Conservation (phyloP, 2,888 invertebrate genomes). For the Maniola hyperantus region DNA sequence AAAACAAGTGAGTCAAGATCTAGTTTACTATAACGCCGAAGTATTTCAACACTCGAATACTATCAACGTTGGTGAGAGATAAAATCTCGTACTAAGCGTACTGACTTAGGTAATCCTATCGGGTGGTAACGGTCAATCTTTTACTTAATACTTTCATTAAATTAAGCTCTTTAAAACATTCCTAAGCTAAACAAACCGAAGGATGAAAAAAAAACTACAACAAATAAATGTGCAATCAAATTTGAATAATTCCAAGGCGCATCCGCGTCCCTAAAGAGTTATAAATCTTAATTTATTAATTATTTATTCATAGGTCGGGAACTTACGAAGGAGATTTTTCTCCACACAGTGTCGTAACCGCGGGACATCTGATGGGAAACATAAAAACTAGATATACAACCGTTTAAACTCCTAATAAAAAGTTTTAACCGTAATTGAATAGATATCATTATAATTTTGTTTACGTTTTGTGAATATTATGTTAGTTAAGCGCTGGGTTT, state of each 20-base stretch:
- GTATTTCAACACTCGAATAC: too few species aligned
- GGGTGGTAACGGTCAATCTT: not conserved
- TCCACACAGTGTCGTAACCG: conserved; percentile 43
- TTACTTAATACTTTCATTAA: not conserved
- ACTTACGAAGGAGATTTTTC: conserved; percentile 27
- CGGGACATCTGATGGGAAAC: conserved; percentile 48
- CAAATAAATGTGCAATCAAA: conserved; percentile 38
- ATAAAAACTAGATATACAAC: conserved; percentile 46
- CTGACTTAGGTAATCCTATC: too few species aligned
- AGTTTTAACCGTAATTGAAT: conserved; percentile 51
- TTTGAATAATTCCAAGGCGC: conserved; percentile 34
- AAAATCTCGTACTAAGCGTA: too few species aligned
- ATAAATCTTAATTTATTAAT: conserved; percentile 46
- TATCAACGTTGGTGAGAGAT: too few species aligned
- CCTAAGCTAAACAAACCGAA: conserved; percentile 21
- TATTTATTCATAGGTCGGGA: conserved; percentile 41
- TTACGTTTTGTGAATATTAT: conserved; percentile 32
- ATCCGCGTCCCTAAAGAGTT: conserved; percentile 39
- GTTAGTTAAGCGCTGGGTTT: conserved; percentile 9
- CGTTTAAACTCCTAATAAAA: conserved; percentile 48
- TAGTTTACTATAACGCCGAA: too few species aligned
- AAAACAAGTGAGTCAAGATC: too few species aligned
- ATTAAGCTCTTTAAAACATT: conserved; percentile 16
- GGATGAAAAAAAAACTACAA: conserved; percentile 28
- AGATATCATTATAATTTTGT: conserved; percentile 39